Evolutionary conservation across 2,797 vertebrate genomes (phyloP), one percentile per base, ranked within the genome.

Genomic region (Acrossocheilus wenchowensis): DNA sequence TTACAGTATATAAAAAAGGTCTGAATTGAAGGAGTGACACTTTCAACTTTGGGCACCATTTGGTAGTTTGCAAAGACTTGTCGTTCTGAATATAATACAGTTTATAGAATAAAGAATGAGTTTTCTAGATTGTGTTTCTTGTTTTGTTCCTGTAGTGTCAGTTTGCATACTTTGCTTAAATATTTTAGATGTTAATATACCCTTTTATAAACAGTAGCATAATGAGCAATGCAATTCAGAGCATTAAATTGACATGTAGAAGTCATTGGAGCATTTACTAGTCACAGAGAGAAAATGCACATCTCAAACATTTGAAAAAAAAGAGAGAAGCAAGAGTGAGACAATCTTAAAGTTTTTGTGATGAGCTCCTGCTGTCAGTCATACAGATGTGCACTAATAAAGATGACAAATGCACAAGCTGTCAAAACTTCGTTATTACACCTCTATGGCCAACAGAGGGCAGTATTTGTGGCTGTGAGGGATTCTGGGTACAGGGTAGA

Each of bases 371-470:
- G 54, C 71, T 73, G 50, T 74, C 86, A 71, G 52, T 74, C 69
- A 84, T 23, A 68, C 84, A 69, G 11, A 78, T 52, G 17, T 74
- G 48, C 60, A 41, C 34, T 36, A 36, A 36, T 36, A 88, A 88
- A 88, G 78, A 72, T 48, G 17, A 23, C 74, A 87, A 36, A 60
- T 43, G 1, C 19, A 72, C 8, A 64, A 36, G 2, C 23, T 17
- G 73, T 9, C 45, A 41, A 10, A 19, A 41, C 5, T 54, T 66
- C 17, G 17, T 72, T 78, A 10, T 79, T 57, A 69, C 34, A 23
- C 19, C 14, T 34, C 2, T 17, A 34, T 11, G n/a, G 39, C 86
- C 86, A 90, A 43, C 54, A 89, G 87, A 89, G 45, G 86, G 81
- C 81, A 86, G 52, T 81, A 84, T 60, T 79, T 48, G n/a, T 62